Base-by-base conservation (phyloP, 1,140 invertebrate species). In the Drosophila paulistorum region DNA sequence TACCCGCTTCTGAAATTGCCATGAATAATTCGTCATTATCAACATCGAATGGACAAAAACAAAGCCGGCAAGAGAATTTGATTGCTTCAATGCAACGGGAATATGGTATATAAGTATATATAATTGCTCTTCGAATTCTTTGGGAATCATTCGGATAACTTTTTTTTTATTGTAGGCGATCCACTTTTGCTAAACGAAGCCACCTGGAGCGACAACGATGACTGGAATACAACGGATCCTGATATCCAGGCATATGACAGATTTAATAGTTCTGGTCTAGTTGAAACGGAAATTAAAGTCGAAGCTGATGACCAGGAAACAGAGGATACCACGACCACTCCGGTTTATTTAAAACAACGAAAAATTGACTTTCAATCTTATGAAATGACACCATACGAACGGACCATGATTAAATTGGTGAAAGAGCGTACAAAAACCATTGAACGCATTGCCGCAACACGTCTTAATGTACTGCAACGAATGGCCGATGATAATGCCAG, bases 331-430 rank as follows among this genome's bases (percentile, higher is more conserved):
- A 4, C 45, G 14, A 14, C n/a, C 2, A 14, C 14, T 20, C 45
- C 45, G 3, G 3, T n/a, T 51, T 51, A 51, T 23, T 3, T 26
- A 2, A 37, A 37, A 59, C 10, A 9, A 3, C 6, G 35, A 17
- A 37, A 35, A 59, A 17, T 17, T 14, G 33, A 20, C 10, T 37
- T 39, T 59, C 57, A 37, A 17, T 17, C 30, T 10, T 13, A 17
- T 17, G 57, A 59, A 59, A 59, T 59, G 57, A 59, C 57, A 35
- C 57, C 57, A 59, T 59, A 59, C 33, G 57, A 59, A 10, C 57
- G 35, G 14, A 33, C 57, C 14, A 59, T 59, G 57, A 59, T 59
- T n/a, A 17, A 59, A 37, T 2, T 37, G n/a, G 7, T 11, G 17
- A 59, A 59, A 37, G 57, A 59, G 10, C 33, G 57, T 1, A 59